These are phyloP conservation scores for Orgyia antiqua DNA, from an alignment of 2,888 invertebrate genomes.

Conservation along the genomic window DNA sequence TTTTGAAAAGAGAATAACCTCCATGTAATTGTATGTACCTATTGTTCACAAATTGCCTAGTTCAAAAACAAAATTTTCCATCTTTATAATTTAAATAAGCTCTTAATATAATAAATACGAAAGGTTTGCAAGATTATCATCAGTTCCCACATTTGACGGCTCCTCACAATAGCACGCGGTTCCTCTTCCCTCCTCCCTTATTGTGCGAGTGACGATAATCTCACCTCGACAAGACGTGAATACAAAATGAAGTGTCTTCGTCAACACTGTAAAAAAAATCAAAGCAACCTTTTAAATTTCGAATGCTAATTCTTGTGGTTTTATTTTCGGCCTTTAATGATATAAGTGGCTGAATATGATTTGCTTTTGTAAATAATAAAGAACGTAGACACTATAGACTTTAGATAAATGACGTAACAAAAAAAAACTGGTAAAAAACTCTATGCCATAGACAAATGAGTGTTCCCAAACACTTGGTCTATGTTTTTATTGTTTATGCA, in stretches of 20 bases:
- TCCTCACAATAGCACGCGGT: conserved; percentile 30
- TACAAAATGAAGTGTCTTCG: conserved; percentile 26
- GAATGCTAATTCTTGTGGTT: conserved; percentile 28
- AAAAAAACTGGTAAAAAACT: no score
- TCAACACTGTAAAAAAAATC: conserved; percentile 18
- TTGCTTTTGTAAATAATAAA: no score
- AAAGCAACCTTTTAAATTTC: conserved; percentile 25
- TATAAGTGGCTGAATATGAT: conserved; percentile 48
- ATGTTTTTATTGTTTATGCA: no score
- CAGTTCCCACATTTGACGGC: conserved; percentile 51
- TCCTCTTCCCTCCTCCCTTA: conserved; percentile 34
- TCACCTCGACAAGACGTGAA: conserved; percentile 43
- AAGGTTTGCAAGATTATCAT: conserved; percentile 42
- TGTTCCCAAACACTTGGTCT: no score
- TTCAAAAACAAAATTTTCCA: neutral
- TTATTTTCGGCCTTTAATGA: conserved; percentile 36
- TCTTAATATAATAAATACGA: conserved; percentile 28
- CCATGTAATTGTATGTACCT: neutral
- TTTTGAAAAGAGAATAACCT: neutral
- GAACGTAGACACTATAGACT: no score
- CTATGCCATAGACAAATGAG: no score
- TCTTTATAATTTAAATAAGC: neutral
- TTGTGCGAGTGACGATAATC: conserved; percentile 57
- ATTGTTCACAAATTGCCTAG: neutral
- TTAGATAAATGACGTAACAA: no score